phyloP scores from a whole-genome alignment of 2,113 vertebrate genomes.

The Tauraco erythrolophus region DNA sequence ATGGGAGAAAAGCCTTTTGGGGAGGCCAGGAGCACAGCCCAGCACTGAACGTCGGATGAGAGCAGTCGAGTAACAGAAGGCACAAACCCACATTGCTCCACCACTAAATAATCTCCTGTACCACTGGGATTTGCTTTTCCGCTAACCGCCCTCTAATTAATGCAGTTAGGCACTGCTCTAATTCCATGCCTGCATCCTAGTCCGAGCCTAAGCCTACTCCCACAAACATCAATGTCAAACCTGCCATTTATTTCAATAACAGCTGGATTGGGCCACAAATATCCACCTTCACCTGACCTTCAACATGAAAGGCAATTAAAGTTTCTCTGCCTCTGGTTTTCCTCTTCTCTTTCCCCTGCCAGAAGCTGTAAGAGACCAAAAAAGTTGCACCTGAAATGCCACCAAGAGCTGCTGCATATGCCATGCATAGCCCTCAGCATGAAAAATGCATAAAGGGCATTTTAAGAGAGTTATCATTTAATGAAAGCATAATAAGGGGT shows the following conservation, averaged over 20 bases:
- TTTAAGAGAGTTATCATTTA: not conserved
- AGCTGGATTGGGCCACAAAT: not conserved
- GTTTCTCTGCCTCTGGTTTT: not conserved
- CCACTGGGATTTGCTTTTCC: not conserved
- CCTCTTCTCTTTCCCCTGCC: not conserved
- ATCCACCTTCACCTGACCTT: not conserved
- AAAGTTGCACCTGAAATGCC: not conserved
- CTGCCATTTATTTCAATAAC: not conserved
- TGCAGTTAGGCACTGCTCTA: not conserved
- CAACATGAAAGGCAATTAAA: not conserved
- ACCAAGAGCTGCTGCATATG: not conserved
- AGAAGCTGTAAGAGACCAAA: not conserved
- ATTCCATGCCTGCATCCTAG: not conserved
- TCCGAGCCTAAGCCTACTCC: not conserved
- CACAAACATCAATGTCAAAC: not conserved
- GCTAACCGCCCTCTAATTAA: not conserved
- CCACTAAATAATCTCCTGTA: not conserved
- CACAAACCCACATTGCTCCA: not conserved
- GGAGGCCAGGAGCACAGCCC: not conserved
- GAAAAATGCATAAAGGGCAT: not conserved
- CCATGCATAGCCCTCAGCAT: not conserved
- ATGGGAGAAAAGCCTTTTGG: not conserved
- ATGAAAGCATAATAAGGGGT: not conserved
- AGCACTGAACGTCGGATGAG: not conserved
- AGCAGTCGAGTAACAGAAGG: not conserved